A percentile compares a stretch with the other conserved stretches of the same genome.
Evolutionary conservation across 2,113 vertebrate genomes (phyloP).

Genomic region (Alces alces): DNA sequence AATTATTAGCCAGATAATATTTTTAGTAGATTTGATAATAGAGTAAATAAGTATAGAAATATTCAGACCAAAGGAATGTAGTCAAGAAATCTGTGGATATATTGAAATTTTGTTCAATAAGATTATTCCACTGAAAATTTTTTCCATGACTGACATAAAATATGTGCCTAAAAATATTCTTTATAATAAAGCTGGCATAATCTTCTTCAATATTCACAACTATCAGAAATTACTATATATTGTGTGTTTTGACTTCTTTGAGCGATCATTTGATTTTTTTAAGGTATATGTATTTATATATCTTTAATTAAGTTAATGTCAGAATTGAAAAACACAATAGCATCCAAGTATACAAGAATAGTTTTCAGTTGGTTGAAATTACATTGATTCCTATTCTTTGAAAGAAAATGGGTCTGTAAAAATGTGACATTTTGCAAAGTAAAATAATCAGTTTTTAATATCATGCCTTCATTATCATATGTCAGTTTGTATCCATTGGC

Average conservation of each 20-base stretch:
- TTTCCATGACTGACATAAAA: background rate
- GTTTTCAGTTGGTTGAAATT: background rate
- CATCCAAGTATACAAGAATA: background rate
- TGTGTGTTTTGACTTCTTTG: background rate
- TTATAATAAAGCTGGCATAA: background rate
- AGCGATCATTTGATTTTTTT: background rate
- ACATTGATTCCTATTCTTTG: background rate
- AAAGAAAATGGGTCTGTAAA: background rate
- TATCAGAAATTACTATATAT: background rate
- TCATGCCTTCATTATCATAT: background rate
- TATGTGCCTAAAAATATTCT: background rate
- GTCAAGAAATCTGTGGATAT: background rate
- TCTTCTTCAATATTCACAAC: background rate
- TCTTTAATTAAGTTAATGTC: background rate
- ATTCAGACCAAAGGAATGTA: background rate
- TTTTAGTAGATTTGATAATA: background rate
- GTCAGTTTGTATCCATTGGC: background rate
- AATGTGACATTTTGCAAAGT: background rate
- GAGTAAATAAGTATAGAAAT: background rate
- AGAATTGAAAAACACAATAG: background rate
- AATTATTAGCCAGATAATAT: background rate
- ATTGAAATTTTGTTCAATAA: background rate
- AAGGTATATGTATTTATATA: background rate
- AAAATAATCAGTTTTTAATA: background rate
- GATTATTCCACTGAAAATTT: background rate